These are phyloP conservation scores for Otolemur crassicaudatus DNA, from an alignment of 2,797 vertebrate species.

Conservation along the genomic window DNA sequence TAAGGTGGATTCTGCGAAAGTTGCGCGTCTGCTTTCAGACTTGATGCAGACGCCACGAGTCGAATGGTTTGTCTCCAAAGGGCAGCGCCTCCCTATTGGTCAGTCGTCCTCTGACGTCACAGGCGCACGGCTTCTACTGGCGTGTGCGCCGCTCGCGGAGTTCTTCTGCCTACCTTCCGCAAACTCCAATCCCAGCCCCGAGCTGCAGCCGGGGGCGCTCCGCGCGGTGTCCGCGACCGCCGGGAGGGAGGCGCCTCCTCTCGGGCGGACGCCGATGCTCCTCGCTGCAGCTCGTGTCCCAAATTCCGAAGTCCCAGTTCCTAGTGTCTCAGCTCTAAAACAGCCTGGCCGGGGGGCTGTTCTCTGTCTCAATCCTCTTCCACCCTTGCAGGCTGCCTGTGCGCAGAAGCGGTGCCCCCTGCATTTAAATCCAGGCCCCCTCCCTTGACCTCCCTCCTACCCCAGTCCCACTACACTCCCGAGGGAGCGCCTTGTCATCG, in stretches of 20 bases:
- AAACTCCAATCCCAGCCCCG: conserved; percentile 54
- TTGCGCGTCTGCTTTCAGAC: conserved; percentile 95
- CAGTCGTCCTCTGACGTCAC: conserved; percentile 96
- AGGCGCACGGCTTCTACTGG: conserved; percentile 84
- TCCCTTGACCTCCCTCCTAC: conserved; percentile 34
- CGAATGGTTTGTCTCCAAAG: conserved; percentile 99
- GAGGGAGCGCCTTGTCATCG: conserved; percentile 63
- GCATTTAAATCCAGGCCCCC: conserved; percentile 65
- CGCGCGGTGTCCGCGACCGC: background rate
- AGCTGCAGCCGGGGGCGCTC: conserved; percentile 53
- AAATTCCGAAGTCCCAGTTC: conserved; percentile 1
- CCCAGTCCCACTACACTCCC: conserved; percentile 45
- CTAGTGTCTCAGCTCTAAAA: background rate
- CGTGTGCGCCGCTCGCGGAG: conserved; percentile 64
- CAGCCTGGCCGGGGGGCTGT: background rate
- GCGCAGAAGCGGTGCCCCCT: conserved; percentile 51
- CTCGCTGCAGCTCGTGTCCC: background rate
- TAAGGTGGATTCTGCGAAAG: conserved; percentile 98
- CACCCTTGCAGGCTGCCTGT: conserved; percentile 39
- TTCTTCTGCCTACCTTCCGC: conserved; percentile 77
- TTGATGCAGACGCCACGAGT: conserved; percentile 97
- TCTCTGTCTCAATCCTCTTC: background rate
- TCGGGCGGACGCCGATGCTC: background rate
- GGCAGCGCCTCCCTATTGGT: conserved; percentile 98
- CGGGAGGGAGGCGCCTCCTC: conserved; percentile 57